Evolutionary conservation across 2,888 invertebrate species (phyloP), one percentile per base, ranked within the genome.

Genomic region (Cistogaster globosa): DNA sequence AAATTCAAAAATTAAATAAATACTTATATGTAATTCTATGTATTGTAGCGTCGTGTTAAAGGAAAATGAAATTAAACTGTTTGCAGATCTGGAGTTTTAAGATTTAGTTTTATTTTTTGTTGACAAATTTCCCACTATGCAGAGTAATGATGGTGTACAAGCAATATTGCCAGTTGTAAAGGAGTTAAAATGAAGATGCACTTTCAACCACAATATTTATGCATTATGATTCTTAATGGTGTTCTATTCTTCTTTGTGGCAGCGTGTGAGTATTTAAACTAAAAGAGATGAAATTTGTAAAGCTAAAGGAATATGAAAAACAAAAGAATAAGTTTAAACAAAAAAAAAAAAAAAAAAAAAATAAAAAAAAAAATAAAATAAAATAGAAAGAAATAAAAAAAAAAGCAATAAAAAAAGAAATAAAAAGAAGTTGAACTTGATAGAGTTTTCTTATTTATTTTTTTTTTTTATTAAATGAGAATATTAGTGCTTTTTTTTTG

Each of bases 171-270:
- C 48, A 42, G 26, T 62, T 38, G 18, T 58, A 32, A 58, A 16
- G 3, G 20, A 62, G 36, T 38, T 32, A 18, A 51, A 63, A 63
- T 57, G 65, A 22, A 68, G 63, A 62, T 81, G 81, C 68, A 75
- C 62, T 69, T 75, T 63, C 68, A 81, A 63, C 71, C 68, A 48
- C 65, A 77, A 58, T 26, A 62, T 75, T 71, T 79, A 45, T 68
- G 81, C 62, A 62, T 75, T 81, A 62, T 69, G 62, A 38, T 51
- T 72, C 65, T 26, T 69, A 75, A 75, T 81, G 45, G 55, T 62
- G 9, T 16, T 38, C 32, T 26, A 48, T 74, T 69, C 26, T 69
- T 75, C 36, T 42, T 75, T 38, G 48, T 63, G 38, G 22, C 36
- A 69, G 36, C 38, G 38, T 38, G 4, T 26, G 2, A 26, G 2